phyloP scores from a whole-genome alignment of 2,888 invertebrate species.

The Macrophya annulata region DNA sequence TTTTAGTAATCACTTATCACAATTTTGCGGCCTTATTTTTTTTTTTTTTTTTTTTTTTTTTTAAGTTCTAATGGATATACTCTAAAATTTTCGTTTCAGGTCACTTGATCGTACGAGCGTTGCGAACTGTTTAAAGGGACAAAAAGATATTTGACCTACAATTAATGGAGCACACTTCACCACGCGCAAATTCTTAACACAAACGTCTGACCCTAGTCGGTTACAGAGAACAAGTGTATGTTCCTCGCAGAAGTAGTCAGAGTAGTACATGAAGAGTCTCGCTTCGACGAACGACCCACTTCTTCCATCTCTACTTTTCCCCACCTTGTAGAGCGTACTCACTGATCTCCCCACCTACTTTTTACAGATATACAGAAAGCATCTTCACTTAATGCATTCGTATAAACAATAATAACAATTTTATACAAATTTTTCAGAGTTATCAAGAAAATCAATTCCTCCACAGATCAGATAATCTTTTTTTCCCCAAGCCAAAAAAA shows the following conservation, averaged over 20 bases:
- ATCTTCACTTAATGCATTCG: slow-evolving; percentile 17
- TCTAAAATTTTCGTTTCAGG: too few species aligned
- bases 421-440: too few species aligned
- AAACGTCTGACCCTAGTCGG: slow-evolving; percentile 38
- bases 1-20: background rate
- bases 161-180: background rate
- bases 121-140: background rate
- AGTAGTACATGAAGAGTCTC: slow-evolving; percentile 72
- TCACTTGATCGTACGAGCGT: background rate
- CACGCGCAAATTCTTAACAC: slow-evolving; percentile 50
- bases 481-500: background rate
- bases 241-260: slow-evolving; percentile 73
- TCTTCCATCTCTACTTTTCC: slow-evolving; percentile 63
- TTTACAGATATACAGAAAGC: slow-evolving; percentile 1
- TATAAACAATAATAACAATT: background rate
- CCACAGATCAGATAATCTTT: too few species aligned
- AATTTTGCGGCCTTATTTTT: too few species aligned
- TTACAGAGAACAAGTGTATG: slow-evolving; percentile 63
- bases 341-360: background rate
- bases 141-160: background rate
- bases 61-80: background rate
- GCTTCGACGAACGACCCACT: slow-evolving; percentile 73
- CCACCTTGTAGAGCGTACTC: background rate
- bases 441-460: too few species aligned
- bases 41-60: background rate